A percentile compares a stretch with the other conserved stretches of the same genome.
These are phyloP conservation scores for silkworm (Bombyx mori) DNA, from an alignment of 1,140 invertebrate genomes.

Conservation along the genomic window ASM3026992v2 NC_085132.1:4341001-4341500, in stretches of 20 bases:
- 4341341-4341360: conserved; percentile 16
- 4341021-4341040: conserved; percentile 32
- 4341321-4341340: conserved; percentile 19
- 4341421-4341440: conserved; percentile 22
- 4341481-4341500: too few species aligned
- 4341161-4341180: conserved; percentile 45
- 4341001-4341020: conserved; percentile 20
- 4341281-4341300: conserved; percentile 23
- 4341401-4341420: conserved; percentile 14
- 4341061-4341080: conserved; percentile 68
- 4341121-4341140: conserved; percentile 34
- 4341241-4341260: conserved; percentile 58
- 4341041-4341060: conserved; percentile 62
- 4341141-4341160: conserved; percentile 30
- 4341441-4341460: conserved; percentile 6
- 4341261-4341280: conserved; percentile 26
- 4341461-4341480: too few species aligned
- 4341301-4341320: conserved; percentile 21
- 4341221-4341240: conserved; percentile 55
- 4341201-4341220: conserved; percentile 64
- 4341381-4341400: conserved; percentile 14
- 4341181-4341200: conserved; percentile 58
- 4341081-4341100: conserved; percentile 45
- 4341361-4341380: conserved; percentile 10
- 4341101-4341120: conserved; percentile 57